phyloP scores from a whole-genome alignment of 1,140 invertebrate genomes.

The Microplitis mediator region DNA sequence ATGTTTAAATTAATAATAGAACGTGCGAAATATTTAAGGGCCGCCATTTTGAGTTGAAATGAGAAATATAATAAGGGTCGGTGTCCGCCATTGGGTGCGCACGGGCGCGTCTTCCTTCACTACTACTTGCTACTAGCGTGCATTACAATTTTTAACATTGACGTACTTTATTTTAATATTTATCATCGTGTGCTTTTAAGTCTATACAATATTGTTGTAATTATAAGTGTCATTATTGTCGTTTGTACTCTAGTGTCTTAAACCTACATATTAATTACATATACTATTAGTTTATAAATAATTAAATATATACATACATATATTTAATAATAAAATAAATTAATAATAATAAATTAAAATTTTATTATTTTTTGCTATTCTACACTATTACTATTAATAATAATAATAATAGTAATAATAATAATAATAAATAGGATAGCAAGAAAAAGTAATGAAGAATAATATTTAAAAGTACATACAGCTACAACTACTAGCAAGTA shows the following conservation, averaged over 20 bases:
- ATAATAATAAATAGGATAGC: no score
- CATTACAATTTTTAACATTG: slow-evolving; percentile 6
- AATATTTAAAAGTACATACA: no score
- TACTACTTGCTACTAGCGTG: slow-evolving; percentile 27
- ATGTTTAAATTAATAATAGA: slow-evolving; percentile 27
- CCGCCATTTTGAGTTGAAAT: slow-evolving; percentile 55
- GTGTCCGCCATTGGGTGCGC: slow-evolving; percentile 54
- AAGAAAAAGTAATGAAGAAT: no score
- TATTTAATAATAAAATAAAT: no score
- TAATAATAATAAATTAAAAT: no score
- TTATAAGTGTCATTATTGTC: neutral
- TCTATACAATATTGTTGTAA: neutral
- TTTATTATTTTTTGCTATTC: no score
- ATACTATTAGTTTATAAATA: no score
- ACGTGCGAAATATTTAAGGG: slow-evolving; percentile 50
- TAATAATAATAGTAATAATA: no score
- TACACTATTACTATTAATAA: no score
- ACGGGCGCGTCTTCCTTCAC: slow-evolving; percentile 56
- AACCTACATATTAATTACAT: no score
- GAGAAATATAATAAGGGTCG: slow-evolving; percentile 49
- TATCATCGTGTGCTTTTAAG: slow-evolving; percentile 27
- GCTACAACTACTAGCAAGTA: neutral
- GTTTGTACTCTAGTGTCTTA: no score
- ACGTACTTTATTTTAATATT: slow-evolving; percentile 37
- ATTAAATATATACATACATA: neutral